Evolutionary conservation across 1,140 invertebrate genomes (phyloP).

Genomic region (Dysdera silvatica): DNA sequence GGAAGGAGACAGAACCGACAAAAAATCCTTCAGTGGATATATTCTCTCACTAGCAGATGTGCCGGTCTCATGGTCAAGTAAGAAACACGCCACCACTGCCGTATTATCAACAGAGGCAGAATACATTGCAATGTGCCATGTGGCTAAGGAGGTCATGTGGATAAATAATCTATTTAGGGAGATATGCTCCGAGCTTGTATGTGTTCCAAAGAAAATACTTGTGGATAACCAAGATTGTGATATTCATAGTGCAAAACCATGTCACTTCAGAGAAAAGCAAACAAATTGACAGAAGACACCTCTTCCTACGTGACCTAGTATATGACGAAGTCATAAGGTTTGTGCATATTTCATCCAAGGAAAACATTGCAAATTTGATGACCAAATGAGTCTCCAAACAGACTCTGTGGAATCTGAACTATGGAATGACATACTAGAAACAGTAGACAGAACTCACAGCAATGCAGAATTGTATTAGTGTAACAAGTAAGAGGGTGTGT

Average conservation of each 20-base stretch:
- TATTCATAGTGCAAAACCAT: constrained; percentile 40
- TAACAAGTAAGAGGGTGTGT: no score
- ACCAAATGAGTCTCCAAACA: constrained; percentile 9
- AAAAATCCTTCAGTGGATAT: constrained; percentile 39
- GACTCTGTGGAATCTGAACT: no score
- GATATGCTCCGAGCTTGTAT: neutral
- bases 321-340: neutral
- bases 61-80: constrained; percentile 49
- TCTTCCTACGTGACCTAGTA: constrained; percentile 39
- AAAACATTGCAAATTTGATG: constrained; percentile 20
- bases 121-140: constrained; percentile 43
- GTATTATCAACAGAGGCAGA: constrained; percentile 45
- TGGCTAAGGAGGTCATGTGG: constrained; percentile 43
- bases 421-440: no score
- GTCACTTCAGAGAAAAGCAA: constrained; percentile 42
- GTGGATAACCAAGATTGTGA: constrained; percentile 37
- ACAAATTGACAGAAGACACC: constrained; percentile 41
- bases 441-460: no score
- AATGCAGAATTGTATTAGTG: no score
- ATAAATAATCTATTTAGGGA: constrained; percentile 30
- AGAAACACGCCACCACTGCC: constrained; percentile 47
- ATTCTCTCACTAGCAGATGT: constrained; percentile 38
- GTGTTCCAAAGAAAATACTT: neutral
- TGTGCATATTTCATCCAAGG: neutral
- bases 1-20: constrained; percentile 25